These are phyloP conservation scores for Tachina fera DNA, from an alignment of 2,888 invertebrate genomes.

Conservation along the genomic window DNA sequence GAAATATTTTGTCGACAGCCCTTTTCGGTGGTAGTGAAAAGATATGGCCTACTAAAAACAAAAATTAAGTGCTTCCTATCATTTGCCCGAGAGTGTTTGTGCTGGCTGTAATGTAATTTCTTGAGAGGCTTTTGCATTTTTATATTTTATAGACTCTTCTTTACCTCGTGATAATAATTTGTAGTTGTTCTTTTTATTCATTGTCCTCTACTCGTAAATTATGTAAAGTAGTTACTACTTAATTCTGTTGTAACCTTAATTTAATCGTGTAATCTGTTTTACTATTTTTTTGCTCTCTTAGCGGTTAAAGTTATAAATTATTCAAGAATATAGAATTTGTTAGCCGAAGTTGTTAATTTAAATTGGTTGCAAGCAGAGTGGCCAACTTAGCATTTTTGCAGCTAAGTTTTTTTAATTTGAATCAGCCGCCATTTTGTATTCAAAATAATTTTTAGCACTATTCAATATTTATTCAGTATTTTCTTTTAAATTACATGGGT, in stretches of 20 bases:
- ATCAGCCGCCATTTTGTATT: too few species aligned
- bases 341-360: slow-evolving; percentile 13
- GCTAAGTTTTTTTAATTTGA: too few species aligned
- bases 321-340: slow-evolving; percentile 75
- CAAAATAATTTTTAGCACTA: too few species aligned
- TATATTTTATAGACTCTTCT: slow-evolving; percentile 28
- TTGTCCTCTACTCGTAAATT: slow-evolving; percentile 76
- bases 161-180: slow-evolving; percentile 14
- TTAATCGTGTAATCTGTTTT: slow-evolving; percentile 81
- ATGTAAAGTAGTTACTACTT: slow-evolving; percentile 80
- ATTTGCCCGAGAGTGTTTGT: neutral
- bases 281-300: slow-evolving; percentile 53
- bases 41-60: too few species aligned
- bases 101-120: slow-evolving; percentile 34
- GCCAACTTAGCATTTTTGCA: too few species aligned
- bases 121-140: slow-evolving; percentile 51
- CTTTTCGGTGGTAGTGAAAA: too few species aligned
- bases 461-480: too few species aligned
- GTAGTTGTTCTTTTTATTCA: slow-evolving; percentile 41
- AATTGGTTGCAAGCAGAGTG: neutral
- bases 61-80: too few species aligned
- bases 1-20: too few species aligned
- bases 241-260: slow-evolving; percentile 82
- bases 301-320: slow-evolving; percentile 80
- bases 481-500: too few species aligned